phyloP scores from a whole-genome alignment of 2,797 vertebrate genomes.

The Urosaurus nigricauda region DNA sequence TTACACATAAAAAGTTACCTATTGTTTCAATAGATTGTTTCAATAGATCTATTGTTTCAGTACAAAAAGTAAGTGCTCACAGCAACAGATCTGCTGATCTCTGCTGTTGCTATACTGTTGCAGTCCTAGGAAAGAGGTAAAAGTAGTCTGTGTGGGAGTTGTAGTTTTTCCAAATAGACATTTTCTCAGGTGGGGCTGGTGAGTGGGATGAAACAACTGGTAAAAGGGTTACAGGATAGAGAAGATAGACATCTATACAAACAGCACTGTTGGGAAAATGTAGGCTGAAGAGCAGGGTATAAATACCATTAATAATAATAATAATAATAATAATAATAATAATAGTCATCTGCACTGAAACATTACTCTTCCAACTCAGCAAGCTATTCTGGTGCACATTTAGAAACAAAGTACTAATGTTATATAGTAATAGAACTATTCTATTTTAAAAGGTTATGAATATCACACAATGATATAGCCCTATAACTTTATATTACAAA shows the following conservation, averaged over 20 bases:
- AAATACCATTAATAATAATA: no score
- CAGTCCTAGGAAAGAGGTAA: background rate
- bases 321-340: no score
- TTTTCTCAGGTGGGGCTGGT: background rate
- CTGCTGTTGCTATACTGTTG: background rate
- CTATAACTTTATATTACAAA: background rate
- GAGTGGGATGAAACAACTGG: background rate
- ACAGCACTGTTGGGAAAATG: no score
- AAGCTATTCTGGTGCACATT: background rate
- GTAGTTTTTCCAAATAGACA: background rate
- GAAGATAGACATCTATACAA: background rate
- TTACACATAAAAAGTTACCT: background rate
- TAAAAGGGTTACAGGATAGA: background rate
- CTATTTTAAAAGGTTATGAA: background rate
- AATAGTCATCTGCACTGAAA: background rate
- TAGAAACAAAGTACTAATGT: background rate
- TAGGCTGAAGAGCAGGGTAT: no score
- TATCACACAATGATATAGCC: constrained; percentile 18
- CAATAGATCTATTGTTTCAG: no score
- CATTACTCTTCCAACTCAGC: background rate
- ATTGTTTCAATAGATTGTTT: background rate
- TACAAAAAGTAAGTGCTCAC: background rate
- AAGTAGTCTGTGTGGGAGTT: background rate
- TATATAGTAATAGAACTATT: background rate
- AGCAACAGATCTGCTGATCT: background rate